Evolutionary conservation across 2,888 invertebrate species (phyloP).

Genomic region (Acleris sparsana): DNA sequence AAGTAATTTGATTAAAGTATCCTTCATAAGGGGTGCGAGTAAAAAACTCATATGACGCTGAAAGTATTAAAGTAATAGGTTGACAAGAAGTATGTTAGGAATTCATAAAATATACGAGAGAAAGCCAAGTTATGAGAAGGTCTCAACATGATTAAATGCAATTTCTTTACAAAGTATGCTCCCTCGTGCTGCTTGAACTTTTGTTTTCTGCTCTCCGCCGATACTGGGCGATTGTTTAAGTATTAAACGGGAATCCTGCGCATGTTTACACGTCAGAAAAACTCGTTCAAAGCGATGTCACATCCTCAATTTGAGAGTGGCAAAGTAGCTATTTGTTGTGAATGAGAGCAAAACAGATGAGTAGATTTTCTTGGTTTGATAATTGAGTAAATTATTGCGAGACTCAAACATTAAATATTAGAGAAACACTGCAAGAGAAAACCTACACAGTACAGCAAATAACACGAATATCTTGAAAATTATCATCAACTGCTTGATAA

Average conservation of each 20-base stretch:
- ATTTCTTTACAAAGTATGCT: conserved; percentile 79
- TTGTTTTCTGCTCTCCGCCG: conserved; percentile 59
- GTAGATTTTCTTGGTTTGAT: too few species aligned
- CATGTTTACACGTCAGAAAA: conserved; percentile 15
- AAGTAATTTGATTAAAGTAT: conserved; percentile 65
- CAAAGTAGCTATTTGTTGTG: too few species aligned
- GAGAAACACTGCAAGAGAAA: too few species aligned
- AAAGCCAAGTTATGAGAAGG: conserved; percentile 68
- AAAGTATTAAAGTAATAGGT: conserved; percentile 75
- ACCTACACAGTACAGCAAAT: too few species aligned
- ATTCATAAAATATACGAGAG: conserved; percentile 71
- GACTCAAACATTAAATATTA: too few species aligned
- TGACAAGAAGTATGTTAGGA: conserved; percentile 71
- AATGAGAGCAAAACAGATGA: too few species aligned
- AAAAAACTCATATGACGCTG: conserved; percentile 53
- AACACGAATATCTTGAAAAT: too few species aligned
- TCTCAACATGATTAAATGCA: conserved; percentile 78
- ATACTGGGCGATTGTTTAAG: conserved; percentile 50
- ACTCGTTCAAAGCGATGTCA: neutral
- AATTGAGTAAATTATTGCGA: too few species aligned
- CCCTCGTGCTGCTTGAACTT: conserved; percentile 66
- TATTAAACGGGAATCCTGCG: conserved; percentile 20
- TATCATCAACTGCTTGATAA: too few species aligned
- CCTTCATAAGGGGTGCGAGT: conserved; percentile 62
- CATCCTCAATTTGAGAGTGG: too few species aligned